These are phyloP conservation scores for Alentia gelatinosa DNA, from an alignment of 2,888 invertebrate genomes.

Conservation along the genomic window DNA sequence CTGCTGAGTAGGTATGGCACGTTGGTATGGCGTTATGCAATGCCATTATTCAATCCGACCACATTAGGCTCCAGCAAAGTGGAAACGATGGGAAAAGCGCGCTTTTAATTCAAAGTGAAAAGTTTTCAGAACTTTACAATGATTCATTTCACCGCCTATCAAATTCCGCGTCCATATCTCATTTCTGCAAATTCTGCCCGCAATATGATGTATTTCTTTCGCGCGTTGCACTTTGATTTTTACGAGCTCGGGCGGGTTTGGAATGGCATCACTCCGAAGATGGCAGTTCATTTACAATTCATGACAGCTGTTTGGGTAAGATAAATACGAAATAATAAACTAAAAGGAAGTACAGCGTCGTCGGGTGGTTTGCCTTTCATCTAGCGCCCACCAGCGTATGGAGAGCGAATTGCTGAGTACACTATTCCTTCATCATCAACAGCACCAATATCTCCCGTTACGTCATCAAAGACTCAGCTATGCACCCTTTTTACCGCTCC, in stretches of 20 bases:
- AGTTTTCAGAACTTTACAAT: conserved; percentile 53
- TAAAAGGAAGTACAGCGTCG: not conserved
- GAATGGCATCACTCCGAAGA: conserved; percentile 40
- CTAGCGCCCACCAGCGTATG: no score
- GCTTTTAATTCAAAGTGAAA: conserved; percentile 46
- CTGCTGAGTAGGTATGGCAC: conserved; percentile 34
- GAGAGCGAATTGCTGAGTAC: no score
- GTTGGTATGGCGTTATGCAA: conserved; percentile 30
- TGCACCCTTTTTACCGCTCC: no score
- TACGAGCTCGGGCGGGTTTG: not conserved
- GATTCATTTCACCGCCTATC: conserved; percentile 49
- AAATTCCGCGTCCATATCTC: conserved; percentile 50
- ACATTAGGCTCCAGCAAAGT: not conserved
- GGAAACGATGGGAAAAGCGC: not conserved
- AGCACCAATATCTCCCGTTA: no score
- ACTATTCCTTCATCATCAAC: no score
- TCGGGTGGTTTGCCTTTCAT: no score
- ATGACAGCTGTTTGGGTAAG: conserved; percentile 19
- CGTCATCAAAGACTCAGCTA: no score
- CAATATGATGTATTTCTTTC: conserved; percentile 39
- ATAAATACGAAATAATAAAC: conserved; percentile 50
- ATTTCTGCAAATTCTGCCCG: not conserved
- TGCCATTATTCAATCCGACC: conserved; percentile 43
- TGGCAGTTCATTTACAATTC: conserved; percentile 41
- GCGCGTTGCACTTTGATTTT: conserved; percentile 39